Percentiles rank a stretch among this genome's conserved stretches.
These are phyloP conservation scores for Hemicentrotus pulcherrimus DNA, from an alignment of 35 echinoderm and acorn worm species.

Conservation along the genomic window DNA sequence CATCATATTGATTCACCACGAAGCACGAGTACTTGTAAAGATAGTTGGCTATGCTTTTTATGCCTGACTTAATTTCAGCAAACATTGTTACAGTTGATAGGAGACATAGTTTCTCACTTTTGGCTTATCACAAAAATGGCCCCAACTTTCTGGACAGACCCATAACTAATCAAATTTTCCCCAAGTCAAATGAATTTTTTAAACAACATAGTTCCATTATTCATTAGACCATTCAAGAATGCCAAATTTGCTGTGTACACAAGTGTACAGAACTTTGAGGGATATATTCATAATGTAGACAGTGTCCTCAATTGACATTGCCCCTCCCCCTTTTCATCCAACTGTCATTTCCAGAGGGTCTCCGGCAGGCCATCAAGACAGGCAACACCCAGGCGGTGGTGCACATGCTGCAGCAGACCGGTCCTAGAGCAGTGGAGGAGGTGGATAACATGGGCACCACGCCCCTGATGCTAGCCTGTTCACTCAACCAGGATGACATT, in stretches of 20 bases:
- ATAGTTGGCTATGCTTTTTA: no score
- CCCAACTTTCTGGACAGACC: no score
- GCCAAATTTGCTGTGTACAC: background rate
- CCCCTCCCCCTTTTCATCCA: background rate
- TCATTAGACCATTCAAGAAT: background rate
- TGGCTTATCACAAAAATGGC: no score
- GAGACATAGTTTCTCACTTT: no score
- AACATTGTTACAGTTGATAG: no score
- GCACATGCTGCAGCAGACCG: slow-evolving; percentile 62
- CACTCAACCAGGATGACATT: slow-evolving; percentile 75
- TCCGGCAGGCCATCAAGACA: slow-evolving; percentile 66
- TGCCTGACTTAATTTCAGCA: no score
- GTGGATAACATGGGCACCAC: slow-evolving; percentile 64
- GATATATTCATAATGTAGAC: background rate
- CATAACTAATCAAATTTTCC: no score
- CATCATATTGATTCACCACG: no score
- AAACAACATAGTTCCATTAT: background rate
- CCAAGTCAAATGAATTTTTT: no score
- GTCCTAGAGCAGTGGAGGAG: slow-evolving; percentile 60
- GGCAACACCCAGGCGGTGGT: slow-evolving; percentile 67
- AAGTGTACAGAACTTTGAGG: background rate
- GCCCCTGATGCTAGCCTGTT: slow-evolving; percentile 67
- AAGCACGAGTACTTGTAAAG: no score
- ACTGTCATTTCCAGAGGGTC: slow-evolving; percentile 51
- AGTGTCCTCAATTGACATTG: no score